phyloP scores from a whole-genome alignment of 2,888 invertebrate species.

The Orthosia cruda region DNA sequence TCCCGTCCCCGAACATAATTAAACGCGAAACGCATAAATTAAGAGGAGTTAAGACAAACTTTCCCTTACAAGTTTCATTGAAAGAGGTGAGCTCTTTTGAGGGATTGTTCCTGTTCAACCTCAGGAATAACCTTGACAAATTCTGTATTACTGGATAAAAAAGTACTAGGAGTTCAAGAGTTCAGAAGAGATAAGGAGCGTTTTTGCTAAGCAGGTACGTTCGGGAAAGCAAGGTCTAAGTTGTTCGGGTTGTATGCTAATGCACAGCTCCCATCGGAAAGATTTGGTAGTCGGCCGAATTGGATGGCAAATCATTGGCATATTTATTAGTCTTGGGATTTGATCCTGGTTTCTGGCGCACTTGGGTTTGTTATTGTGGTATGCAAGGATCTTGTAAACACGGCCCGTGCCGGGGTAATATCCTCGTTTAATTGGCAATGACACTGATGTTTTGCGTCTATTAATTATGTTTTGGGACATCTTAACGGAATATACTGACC shows the following conservation, averaged over 20 bases:
- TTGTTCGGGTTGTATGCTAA: conserved; percentile 84
- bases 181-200: conserved; percentile 41
- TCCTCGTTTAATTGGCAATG: conserved; percentile 45
- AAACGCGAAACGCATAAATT: conserved; percentile 89
- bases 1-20: conserved; percentile 82
- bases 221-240: conserved; percentile 65
- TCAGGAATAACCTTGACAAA: conserved; percentile 67
- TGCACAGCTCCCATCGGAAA: conserved; percentile 87
- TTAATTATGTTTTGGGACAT: conserved; percentile 26
- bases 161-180: conserved; percentile 43
- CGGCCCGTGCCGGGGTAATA: conserved; percentile 55
- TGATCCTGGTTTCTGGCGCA: conserved; percentile 73
- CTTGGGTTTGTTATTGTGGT: conserved; percentile 75
- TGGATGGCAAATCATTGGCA: conserved; percentile 89
- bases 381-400: conserved; percentile 73
- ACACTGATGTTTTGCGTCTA: conserved; percentile 39
- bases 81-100: conserved; percentile 85
- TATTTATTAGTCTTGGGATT: conserved; percentile 89
- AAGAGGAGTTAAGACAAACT: conserved; percentile 85
- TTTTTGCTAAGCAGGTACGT: conserved; percentile 56
- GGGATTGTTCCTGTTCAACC: conserved; percentile 81
- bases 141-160: conserved; percentile 52
- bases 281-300: conserved; percentile 85
- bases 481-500: neutral
- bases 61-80: conserved; percentile 82